These are phyloP conservation scores for Taurulus bubalis DNA, from an alignment of 2,113 vertebrate genomes.

Conservation along the genomic window DNA sequence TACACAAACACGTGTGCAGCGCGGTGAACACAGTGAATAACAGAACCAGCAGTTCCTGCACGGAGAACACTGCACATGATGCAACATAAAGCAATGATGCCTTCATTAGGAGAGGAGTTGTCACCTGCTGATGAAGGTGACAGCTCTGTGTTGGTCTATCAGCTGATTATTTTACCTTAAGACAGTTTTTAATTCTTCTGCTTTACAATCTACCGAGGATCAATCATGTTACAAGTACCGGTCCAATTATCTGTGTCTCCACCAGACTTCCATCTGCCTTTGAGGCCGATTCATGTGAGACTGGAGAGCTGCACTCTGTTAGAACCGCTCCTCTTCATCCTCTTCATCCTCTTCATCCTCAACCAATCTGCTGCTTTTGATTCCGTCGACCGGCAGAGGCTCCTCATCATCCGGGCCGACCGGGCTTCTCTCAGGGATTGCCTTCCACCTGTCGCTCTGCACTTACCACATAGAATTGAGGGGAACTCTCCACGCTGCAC, in stretches of 20 bases:
- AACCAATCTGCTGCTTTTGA: conserved; percentile 41
- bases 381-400: conserved; percentile 29
- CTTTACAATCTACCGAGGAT: background rate
- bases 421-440: conserved; percentile 37
- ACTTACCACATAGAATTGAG: conserved; percentile 45
- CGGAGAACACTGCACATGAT: too few relatives aligned
- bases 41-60: too few relatives aligned
- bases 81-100: too few relatives aligned
- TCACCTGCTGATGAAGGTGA: too few relatives aligned
- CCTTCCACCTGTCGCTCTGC: conserved; percentile 20
- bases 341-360: conserved; percentile 28
- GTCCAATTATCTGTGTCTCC: background rate
- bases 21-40: too few relatives aligned
- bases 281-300: background rate
- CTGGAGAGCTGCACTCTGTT: conserved; percentile 1
- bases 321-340: conserved; percentile 2
- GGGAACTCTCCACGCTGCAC: conserved; percentile 4
- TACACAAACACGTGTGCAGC: too few relatives aligned
- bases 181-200: background rate
- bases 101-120: too few relatives aligned
- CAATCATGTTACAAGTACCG: background rate
- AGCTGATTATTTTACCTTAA: too few relatives aligned
- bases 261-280: background rate
- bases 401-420: conserved; percentile 51
- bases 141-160: too few relatives aligned